These are phyloP conservation scores for Cygnus buccinator DNA, from an alignment of 2,113 vertebrate genomes.

Conservation along the genomic window DNA sequence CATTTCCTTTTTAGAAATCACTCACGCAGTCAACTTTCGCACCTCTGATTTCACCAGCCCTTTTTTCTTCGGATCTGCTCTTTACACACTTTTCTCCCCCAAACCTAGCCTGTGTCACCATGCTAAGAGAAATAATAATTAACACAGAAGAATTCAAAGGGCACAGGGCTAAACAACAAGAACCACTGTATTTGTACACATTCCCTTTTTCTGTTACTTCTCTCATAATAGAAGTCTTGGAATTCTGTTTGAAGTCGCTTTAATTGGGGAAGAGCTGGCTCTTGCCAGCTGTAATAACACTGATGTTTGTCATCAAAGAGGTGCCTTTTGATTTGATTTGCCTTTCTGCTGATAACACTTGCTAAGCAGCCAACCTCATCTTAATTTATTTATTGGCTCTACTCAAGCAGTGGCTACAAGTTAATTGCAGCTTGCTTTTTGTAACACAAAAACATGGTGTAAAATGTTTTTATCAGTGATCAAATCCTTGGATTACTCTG, in stretches of 20 bases:
- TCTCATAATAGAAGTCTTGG: not conserved
- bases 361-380: not conserved
- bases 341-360: not conserved
- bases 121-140: not conserved
- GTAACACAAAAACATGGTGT: not conserved
- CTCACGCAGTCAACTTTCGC: not conserved
- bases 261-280: not conserved
- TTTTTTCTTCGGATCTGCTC: not conserved
- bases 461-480: constrained; percentile 25
- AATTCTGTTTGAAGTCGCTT: not conserved
- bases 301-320: not conserved
- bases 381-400: constrained; percentile 47
- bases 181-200: not conserved
- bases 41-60: not conserved
- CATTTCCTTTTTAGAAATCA: fast-evolving
- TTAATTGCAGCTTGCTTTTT: constrained; percentile 41
- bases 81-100: not conserved
- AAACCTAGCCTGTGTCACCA: fast-evolving
- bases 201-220: not conserved
- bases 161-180: not conserved
- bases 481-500: not conserved
- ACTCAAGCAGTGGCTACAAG: not conserved
- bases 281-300: not conserved
- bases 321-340: not conserved
- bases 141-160: not conserved